Percentiles rank a stretch among this genome's conserved stretches.
Evolutionary conservation across 1,140 invertebrate genomes (phyloP).

Genomic region (Chelonus insularis): DNA sequence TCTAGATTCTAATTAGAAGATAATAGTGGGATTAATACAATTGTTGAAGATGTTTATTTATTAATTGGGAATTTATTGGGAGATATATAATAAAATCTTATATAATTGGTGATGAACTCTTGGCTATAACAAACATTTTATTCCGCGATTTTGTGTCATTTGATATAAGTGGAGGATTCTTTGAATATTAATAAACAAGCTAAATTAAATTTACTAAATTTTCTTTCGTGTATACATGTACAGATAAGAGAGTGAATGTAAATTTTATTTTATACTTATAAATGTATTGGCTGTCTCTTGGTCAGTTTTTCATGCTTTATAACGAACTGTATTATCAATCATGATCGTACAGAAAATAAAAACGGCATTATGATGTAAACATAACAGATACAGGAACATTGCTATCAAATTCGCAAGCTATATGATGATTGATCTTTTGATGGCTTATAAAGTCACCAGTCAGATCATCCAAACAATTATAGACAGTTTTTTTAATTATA

Average conservation of each 20-base stretch:
- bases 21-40: background rate
- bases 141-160: slow-evolving; percentile 7
- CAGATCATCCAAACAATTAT: background rate
- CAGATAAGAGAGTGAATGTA: slow-evolving; percentile 17
- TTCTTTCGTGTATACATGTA: slow-evolving; percentile 10
- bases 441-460: background rate
- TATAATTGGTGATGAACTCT: slow-evolving; percentile 14
- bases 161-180: slow-evolving; percentile 15
- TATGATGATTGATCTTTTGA: background rate
- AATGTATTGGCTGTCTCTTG: slow-evolving; percentile 15
- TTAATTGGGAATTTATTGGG: slow-evolving; percentile 8
- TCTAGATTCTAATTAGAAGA: background rate
- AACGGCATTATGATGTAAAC: no score
- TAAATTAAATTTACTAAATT: slow-evolving; percentile 23
- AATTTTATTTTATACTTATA: slow-evolving; percentile 15
- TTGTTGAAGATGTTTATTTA: background rate
- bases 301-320: no score
- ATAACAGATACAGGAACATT: slow-evolving; percentile 28
- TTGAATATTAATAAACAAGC: slow-evolving; percentile 13
- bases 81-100: slow-evolving; percentile 13
- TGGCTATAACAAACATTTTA: slow-evolving; percentile 20
- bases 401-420: slow-evolving; percentile 14
- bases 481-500: background rate
- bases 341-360: slow-evolving; percentile 28
- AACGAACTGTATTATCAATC: slow-evolving; percentile 15